phyloP scores from a whole-genome alignment of 2,888 invertebrate genomes.

The Aquatica leii region DNA sequence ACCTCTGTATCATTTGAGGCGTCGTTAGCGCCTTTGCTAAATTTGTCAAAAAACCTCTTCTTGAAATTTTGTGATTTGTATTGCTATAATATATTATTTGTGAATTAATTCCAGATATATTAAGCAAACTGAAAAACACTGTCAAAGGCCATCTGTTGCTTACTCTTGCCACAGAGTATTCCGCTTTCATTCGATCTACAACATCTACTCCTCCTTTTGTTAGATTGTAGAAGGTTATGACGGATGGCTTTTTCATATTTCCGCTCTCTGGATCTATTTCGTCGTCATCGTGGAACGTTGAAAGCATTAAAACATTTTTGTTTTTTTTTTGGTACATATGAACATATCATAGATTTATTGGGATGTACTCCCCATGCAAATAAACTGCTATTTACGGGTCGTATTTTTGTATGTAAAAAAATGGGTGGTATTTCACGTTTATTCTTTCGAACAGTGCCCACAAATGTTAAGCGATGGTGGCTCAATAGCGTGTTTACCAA shows the following conservation, averaged over 20 bases:
- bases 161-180: no score
- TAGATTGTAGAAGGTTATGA: constrained; percentile 37
- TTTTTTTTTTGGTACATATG: background rate
- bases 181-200: no score
- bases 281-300: constrained; percentile 4
- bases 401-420: background rate
- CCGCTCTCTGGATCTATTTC: constrained; percentile 26
- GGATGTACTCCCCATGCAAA: background rate
- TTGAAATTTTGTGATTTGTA: no score
- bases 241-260: constrained; percentile 32
- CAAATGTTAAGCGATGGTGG: no score
- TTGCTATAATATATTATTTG: background rate
- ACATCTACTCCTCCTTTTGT: constrained; percentile 45
- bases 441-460: background rate
- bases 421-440: background rate
- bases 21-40: no score
- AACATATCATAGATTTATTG: constrained; percentile 12
- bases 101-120: background rate
- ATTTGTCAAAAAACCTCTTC: no score
- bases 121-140: background rate
- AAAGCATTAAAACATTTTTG: constrained; percentile 2
- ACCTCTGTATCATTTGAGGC: no score
- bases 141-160: background rate
- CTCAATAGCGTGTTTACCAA: constrained; percentile 6
- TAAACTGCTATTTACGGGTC: background rate